Percentiles rank a stretch among this genome's conserved stretches.
Evolutionary conservation across 92 coral and sea anemone species (phyloP).

Genomic region (Plumapathes pennacea): DNA sequence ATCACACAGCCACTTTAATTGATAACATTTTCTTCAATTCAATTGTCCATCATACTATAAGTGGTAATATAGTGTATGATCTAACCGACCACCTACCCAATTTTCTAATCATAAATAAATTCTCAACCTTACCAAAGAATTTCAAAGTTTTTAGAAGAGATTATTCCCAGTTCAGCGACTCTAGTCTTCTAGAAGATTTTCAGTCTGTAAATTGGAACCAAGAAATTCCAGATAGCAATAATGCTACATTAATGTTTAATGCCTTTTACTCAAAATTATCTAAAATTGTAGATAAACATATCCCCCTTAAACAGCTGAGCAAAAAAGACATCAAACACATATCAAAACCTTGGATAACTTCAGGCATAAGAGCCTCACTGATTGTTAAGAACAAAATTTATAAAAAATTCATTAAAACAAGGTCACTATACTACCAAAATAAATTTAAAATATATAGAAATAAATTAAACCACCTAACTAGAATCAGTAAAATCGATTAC

Average conservation of each 20-base stretch:
- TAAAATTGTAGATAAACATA: slow-evolving; percentile 40
- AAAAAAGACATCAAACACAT: slow-evolving; percentile 31
- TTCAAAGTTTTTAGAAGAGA: slow-evolving; percentile 27
- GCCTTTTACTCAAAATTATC: slow-evolving; percentile 40
- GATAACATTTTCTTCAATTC: slow-evolving; percentile 64
- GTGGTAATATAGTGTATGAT: slow-evolving; percentile 49
- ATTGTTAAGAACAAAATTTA: slow-evolving; percentile 16
- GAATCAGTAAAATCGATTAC: slow-evolving; percentile 17
- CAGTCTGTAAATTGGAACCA: slow-evolving; percentile 22
- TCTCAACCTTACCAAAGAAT: slow-evolving; percentile 23
- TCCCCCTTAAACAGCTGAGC: slow-evolving; percentile 29
- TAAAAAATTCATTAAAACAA: slow-evolving; percentile 14
- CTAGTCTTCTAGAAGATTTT: slow-evolving; percentile 11
- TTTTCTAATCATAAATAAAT: slow-evolving; percentile 33
- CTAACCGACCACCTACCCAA: slow-evolving; percentile 57
- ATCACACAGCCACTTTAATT: slow-evolving; percentile 54
- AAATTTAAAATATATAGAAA: slow-evolving; percentile 23
- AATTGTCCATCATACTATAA: slow-evolving; percentile 34
- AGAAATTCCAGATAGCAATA: slow-evolving; percentile 5
- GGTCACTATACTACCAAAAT: slow-evolving; percentile 10
- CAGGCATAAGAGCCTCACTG: slow-evolving; percentile 38
- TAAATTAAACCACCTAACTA: slow-evolving; percentile 16
- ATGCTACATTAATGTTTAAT: slow-evolving; percentile 29
- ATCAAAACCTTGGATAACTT: slow-evolving; percentile 55
- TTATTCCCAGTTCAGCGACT: slow-evolving; percentile 31